Evolutionary conservation across 2,888 invertebrate species (phyloP).

Genomic region (Oscheius sp.): DNA sequence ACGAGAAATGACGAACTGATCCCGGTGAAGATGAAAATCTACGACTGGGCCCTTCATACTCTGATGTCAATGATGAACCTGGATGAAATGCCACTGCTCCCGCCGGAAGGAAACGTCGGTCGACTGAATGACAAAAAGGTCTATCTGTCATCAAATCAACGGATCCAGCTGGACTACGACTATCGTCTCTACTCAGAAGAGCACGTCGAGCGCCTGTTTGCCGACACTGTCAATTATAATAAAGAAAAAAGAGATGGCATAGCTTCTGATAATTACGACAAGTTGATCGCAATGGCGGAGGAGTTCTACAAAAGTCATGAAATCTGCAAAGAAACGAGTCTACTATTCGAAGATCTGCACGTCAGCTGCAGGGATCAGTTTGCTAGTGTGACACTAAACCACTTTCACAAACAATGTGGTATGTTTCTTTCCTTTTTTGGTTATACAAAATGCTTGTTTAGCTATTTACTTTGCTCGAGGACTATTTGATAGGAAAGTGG

Average conservation of each 20-base stretch:
- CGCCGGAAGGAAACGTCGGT: not conserved
- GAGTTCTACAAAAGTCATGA: slow-evolving; percentile 16
- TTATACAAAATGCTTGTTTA: not conserved
- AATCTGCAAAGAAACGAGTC: slow-evolving; percentile 9
- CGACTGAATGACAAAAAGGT: slow-evolving; percentile 7
- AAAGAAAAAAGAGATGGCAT: not conserved
- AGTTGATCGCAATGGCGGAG: slow-evolving; percentile 1
- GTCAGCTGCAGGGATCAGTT: slow-evolving; percentile 13
- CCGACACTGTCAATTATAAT: not conserved
- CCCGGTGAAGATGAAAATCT: slow-evolving; percentile 9
- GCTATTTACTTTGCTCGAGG: not conserved
- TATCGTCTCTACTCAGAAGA: slow-evolving; percentile 18
- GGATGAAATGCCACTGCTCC: slow-evolving; percentile 1
- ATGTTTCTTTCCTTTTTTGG: not conserved
- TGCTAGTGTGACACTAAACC: slow-evolving; percentile 9
- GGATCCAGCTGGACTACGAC: slow-evolving; percentile 21
- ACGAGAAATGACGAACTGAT: slow-evolving; percentile 3
- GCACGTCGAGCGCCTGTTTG: slow-evolving; percentile 4
- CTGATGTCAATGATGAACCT: not conserved
- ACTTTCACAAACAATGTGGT: slow-evolving; percentile 4
- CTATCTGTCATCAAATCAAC: not conserved
- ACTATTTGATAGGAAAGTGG: not conserved
- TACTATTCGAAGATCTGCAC: slow-evolving; percentile 8
- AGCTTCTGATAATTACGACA: slow-evolving; percentile 12
- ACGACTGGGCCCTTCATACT: slow-evolving; percentile 7